These are phyloP conservation scores for Eulacestoma nigropectus DNA, from an alignment of 2,113 vertebrate species.

Conservation along the genomic window DNA sequence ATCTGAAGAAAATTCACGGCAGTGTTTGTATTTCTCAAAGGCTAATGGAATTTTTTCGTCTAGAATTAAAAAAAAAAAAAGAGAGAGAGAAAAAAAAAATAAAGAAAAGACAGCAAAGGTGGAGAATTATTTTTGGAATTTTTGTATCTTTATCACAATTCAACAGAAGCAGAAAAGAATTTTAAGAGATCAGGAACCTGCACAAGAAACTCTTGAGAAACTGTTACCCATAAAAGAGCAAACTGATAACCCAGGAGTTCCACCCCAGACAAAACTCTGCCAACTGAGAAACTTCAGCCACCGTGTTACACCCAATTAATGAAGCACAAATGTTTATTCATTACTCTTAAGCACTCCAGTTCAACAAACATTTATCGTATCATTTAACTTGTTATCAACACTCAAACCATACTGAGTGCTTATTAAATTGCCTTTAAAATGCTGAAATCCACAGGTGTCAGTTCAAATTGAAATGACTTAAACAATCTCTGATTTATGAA, in stretches of 20 bases:
- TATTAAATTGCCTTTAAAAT: background rate
- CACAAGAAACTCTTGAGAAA: background rate
- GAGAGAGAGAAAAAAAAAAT: background rate
- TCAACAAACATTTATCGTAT: background rate
- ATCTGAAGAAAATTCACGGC: conserved; percentile 9
- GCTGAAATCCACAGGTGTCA: background rate
- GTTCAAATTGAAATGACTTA: background rate
- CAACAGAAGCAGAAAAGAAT: background rate
- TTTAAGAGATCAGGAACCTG: background rate
- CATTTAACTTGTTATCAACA: background rate
- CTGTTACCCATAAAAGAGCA: background rate
- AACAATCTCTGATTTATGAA: background rate
- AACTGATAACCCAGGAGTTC: background rate
- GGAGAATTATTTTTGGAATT: background rate
- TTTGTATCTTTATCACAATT: background rate
- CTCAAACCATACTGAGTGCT: background rate
- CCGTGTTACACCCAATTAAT: background rate
- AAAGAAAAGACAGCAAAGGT: background rate
- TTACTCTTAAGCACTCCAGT: background rate
- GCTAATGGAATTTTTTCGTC: background rate
- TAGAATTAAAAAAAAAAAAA: background rate
- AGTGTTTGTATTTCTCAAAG: conserved; percentile 11
- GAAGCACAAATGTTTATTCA: background rate
- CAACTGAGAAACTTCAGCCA: background rate
- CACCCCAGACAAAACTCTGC: background rate